Evolutionary conservation across 2,797 vertebrate genomes (phyloP).

Genomic region (Cossypha niveicapilla): DNA sequence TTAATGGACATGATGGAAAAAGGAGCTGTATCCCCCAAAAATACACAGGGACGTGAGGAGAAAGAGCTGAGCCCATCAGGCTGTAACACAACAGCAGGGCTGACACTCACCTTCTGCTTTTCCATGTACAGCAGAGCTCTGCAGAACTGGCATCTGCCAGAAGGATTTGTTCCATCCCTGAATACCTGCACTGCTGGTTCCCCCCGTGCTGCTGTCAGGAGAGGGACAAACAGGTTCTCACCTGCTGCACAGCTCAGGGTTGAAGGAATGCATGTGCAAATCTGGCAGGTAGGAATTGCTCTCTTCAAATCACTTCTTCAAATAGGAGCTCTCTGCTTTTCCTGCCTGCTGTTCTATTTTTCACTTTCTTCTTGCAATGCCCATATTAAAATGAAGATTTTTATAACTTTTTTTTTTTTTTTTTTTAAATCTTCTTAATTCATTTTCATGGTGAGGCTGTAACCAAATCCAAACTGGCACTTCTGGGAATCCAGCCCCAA

Average conservation of each 20-base stretch:
- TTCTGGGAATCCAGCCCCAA: background rate
- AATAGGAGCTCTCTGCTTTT: background rate
- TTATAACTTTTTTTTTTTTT: background rate
- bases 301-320: background rate
- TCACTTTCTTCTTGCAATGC: background rate
- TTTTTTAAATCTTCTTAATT: background rate
- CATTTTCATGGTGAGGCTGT: background rate
- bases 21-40: background rate
- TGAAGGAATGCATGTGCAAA: background rate
- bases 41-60: fast-evolving
- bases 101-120: conserved; percentile 6
- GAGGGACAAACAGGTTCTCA: conserved; percentile 9
- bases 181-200: background rate
- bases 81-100: background rate
- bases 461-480: background rate
- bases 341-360: conserved; percentile 6
- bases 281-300: background rate
- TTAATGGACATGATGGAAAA: fast-evolving
- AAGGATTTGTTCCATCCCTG: conserved; percentile 10
- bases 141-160: conserved; percentile 19
- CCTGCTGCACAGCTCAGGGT: background rate
- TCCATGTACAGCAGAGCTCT: background rate
- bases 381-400: background rate
- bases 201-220: conserved; percentile 16
- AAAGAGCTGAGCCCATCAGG: background rate